These are phyloP conservation scores for Hirundichthys speculiger DNA, from an alignment of 2,113 vertebrate species.

Conservation along the genomic window DNA sequence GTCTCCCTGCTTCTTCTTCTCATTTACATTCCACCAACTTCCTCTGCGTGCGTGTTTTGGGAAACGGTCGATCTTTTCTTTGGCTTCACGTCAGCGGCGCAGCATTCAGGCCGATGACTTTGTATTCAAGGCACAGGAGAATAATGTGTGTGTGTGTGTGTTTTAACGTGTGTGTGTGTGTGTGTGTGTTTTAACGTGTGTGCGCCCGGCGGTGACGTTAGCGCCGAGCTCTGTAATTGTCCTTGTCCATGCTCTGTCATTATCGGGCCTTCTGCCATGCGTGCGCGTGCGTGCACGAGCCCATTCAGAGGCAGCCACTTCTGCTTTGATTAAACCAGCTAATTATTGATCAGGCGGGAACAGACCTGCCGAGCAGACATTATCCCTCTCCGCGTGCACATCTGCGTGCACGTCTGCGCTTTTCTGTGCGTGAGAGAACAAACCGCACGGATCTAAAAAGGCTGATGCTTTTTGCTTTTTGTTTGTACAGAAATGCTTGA, in stretches of 20 bases:
- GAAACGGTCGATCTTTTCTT: slow-evolving; percentile 1
- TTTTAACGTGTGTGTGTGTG: slow-evolving; percentile 6
- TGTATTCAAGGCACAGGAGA: slow-evolving; percentile 41
- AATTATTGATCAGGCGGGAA: slow-evolving; percentile 52
- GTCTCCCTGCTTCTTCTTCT: neutral
- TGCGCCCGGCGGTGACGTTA: slow-evolving; percentile 32
- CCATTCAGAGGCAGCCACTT: slow-evolving; percentile 36
- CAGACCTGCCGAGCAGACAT: slow-evolving; percentile 36
- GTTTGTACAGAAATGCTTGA: too few relatives aligned
- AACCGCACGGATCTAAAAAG: neutral
- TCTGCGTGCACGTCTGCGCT: neutral
- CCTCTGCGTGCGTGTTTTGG: neutral
- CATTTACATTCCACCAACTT: slow-evolving; percentile 18
- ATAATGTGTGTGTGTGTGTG: too few relatives aligned
- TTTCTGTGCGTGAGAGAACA: neutral
- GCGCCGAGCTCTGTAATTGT: slow-evolving; percentile 36
- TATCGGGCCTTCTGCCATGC: slow-evolving; percentile 36
- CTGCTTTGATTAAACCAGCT: slow-evolving; percentile 59
- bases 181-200: neutral
- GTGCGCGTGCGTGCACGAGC: slow-evolving; percentile 1
- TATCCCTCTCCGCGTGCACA: slow-evolving; percentile 4
- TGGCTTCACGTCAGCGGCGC: neutral
- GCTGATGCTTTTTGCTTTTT: too few relatives aligned
- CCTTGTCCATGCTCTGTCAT: slow-evolving; percentile 49
- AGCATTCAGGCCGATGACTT: slow-evolving; percentile 13